A percentile compares a stretch with the other conserved stretches of the same genome.
phyloP scores from a whole-genome alignment of 2,888 invertebrate genomes.

The Campaea margaritaria region DNA sequence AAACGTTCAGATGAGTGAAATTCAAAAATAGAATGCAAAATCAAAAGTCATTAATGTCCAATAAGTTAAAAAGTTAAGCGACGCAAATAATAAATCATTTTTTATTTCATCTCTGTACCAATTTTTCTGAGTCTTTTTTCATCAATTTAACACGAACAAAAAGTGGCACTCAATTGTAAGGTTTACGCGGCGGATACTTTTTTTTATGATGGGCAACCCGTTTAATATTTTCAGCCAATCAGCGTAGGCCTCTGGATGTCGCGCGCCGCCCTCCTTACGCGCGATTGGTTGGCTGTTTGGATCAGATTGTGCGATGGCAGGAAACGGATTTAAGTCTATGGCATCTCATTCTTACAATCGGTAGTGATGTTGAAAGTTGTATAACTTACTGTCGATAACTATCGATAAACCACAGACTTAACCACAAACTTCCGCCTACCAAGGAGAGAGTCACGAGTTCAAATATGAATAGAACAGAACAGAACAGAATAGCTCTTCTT shows the following conservation, averaged over 20 bases:
- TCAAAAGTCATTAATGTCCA: constrained; percentile 84
- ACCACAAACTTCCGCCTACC: too few species aligned
- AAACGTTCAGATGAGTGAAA: constrained; percentile 48
- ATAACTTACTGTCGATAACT: not conserved
- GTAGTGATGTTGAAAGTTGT: constrained; percentile 54
- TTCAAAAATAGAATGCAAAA: constrained; percentile 72
- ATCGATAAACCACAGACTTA: constrained; percentile 15
- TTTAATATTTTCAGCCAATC: constrained; percentile 80
- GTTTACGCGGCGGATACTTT: constrained; percentile 69
- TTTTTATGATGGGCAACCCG: constrained; percentile 79
- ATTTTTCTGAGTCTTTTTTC: constrained; percentile 81
- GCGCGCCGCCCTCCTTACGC: constrained; percentile 72
- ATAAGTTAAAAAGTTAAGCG: constrained; percentile 83
- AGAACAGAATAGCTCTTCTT: too few species aligned
- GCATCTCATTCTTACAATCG: constrained; percentile 80
- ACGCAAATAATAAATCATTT: constrained; percentile 82
- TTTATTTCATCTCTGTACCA: constrained; percentile 79
- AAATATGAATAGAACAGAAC: too few species aligned
- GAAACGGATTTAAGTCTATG: constrained; percentile 80
- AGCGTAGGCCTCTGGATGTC: constrained; percentile 53
- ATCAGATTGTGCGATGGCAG: constrained; percentile 82
- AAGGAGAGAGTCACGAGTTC: too few species aligned
- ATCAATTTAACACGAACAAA: constrained; percentile 83
- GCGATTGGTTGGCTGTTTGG: constrained; percentile 68
- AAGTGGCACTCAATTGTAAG: constrained; percentile 83